Conservation (phyloP, 2,797 vertebrate genomes). For the Mionectes olivaceus region DNA sequence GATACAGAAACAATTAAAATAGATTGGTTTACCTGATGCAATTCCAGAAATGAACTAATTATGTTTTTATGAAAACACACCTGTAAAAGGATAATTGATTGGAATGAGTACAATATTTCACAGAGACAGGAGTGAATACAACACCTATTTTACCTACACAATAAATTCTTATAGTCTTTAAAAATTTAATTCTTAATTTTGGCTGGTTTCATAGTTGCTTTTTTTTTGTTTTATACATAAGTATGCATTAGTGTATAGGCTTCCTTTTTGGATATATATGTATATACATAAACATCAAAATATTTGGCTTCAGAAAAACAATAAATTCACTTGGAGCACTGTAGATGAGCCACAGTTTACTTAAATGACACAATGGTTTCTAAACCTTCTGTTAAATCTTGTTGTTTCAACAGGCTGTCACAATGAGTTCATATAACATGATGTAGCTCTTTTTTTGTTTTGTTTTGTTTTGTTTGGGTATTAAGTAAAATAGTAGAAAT, state of each 20-base stretch:
- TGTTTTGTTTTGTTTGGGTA: neutral
- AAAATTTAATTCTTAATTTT: neutral
- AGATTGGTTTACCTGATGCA: slow-evolving; percentile 55
- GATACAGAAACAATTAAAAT: slow-evolving; percentile 67
- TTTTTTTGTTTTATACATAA: neutral
- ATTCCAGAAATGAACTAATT: slow-evolving; percentile 50
- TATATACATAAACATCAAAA: neutral
- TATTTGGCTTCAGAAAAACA: neutral
- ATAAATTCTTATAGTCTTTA: neutral
- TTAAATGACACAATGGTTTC: neutral
- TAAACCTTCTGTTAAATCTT: neutral
- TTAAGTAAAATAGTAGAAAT: neutral
- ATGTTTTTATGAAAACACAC: slow-evolving; percentile 34
- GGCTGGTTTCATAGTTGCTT: neutral
- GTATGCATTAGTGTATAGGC: neutral
- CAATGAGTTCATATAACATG: neutral
- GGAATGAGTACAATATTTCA: slow-evolving; percentile 32
- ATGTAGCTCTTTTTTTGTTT: neutral
- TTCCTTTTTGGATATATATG: neutral
- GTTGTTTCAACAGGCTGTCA: neutral
- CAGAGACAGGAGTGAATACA: neutral
- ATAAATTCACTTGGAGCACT: neutral
- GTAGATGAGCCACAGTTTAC: neutral
- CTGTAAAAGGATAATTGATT: slow-evolving; percentile 60
- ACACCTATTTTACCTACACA: neutral